A percentile compares a stretch with the other conserved stretches of the same genome.
phyloP scores from a whole-genome alignment of 2,113 vertebrate genomes.

The Carassius gibelio region DNA sequence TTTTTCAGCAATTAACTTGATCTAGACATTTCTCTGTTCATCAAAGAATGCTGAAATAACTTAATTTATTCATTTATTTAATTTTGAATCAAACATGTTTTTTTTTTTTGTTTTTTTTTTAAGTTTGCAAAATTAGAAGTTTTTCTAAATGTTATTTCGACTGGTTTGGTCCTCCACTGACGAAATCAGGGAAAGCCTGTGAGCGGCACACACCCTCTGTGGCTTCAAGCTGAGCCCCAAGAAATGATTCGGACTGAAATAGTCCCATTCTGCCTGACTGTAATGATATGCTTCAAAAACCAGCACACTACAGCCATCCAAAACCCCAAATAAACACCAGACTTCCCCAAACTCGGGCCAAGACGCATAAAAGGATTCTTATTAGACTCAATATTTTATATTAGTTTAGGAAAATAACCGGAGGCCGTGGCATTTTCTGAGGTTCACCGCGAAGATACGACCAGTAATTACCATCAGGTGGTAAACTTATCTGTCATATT shows the following conservation, averaged over 20 bases:
- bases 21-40: neutral
- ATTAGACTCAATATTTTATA: slow-evolving; percentile 45
- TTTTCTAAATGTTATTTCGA: neutral
- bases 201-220: slow-evolving; percentile 35
- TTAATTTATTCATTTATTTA: neutral
- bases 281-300: slow-evolving; percentile 54
- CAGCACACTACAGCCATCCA: slow-evolving; percentile 24
- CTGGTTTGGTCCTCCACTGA: neutral
- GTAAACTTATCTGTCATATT: slow-evolving; percentile 39
- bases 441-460: slow-evolving; percentile 30
- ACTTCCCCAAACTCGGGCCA: slow-evolving; percentile 50
- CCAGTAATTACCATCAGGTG: slow-evolving; percentile 42
- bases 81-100: neutral
- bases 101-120: neutral
- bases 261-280: slow-evolving; percentile 34
- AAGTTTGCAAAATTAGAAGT: neutral
- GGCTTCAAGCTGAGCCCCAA: slow-evolving; percentile 26
- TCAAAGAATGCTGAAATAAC: neutral
- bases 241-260: slow-evolving; percentile 34
- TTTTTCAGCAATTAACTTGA: neutral
- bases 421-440: slow-evolving; percentile 24
- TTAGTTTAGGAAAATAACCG: slow-evolving; percentile 47
- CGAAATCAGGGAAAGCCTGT: neutral
- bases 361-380: slow-evolving; percentile 48
- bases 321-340: slow-evolving; percentile 55